Evolutionary conservation across 1,140 invertebrate species (phyloP).

Genomic region (Camponotus vicinus): DNA sequence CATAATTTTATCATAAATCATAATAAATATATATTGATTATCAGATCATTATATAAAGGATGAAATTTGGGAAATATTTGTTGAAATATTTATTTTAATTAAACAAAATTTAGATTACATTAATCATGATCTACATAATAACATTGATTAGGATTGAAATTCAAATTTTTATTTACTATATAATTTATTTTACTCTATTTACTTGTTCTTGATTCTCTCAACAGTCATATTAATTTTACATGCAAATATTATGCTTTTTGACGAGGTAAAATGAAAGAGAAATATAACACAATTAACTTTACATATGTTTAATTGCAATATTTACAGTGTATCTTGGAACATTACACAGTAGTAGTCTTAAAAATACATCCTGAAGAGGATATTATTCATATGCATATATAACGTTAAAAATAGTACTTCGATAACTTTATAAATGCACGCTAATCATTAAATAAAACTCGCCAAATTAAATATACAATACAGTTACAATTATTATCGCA

Average conservation of each 20-base stretch:
- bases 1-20: too few species aligned
- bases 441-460: slow-evolving; percentile 59
- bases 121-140: too few species aligned
- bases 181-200: too few species aligned
- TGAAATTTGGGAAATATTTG: too few species aligned
- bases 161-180: too few species aligned
- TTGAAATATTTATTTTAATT: too few species aligned
- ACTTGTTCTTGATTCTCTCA: not conserved
- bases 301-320: slow-evolving; percentile 76
- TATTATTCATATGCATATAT: slow-evolving; percentile 20
- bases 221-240: not conserved
- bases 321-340: slow-evolving; percentile 74
- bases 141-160: too few species aligned
- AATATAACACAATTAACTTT: slow-evolving; percentile 61
- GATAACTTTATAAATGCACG: slow-evolving; percentile 22
- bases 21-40: too few species aligned
- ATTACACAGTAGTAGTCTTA: slow-evolving; percentile 51
- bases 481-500: slow-evolving; percentile 38
- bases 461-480: slow-evolving; percentile 53
- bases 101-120: too few species aligned
- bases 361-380: slow-evolving; percentile 16
- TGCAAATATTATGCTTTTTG: not conserved
- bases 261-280: not conserved
- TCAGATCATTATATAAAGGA: too few species aligned
- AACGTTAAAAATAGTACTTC: slow-evolving; percentile 40